phyloP scores from a whole-genome alignment of 1,140 invertebrate genomes.

The Drosophila sp. region DNA sequence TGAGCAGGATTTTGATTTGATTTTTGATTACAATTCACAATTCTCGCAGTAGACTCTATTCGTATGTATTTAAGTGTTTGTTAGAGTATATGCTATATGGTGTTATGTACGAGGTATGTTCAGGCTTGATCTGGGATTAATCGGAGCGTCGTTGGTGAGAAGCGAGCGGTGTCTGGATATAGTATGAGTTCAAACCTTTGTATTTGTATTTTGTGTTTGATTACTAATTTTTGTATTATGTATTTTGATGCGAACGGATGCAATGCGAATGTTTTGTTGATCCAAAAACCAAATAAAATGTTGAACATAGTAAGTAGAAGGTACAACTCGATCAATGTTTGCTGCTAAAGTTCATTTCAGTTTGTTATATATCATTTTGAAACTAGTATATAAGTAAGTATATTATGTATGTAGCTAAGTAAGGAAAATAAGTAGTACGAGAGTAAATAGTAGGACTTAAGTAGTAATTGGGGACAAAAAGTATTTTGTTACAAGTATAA shows the following conservation, averaged over 20 bases:
- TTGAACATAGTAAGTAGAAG: conserved; percentile 22
- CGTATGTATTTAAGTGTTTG: neutral
- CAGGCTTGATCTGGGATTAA: conserved; percentile 11
- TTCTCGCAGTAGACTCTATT: neutral
- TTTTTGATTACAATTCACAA: too few relatives aligned
- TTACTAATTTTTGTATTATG: conserved; percentile 15
- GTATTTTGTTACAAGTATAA: conserved; percentile 54
- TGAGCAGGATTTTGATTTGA: neutral
- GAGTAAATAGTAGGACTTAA: conserved; percentile 40
- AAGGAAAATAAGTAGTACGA: conserved; percentile 48
- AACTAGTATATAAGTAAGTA: conserved; percentile 24
- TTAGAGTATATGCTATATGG: conserved; percentile 1
- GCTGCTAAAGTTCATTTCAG: conserved; percentile 51
- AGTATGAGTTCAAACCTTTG: conserved; percentile 23
- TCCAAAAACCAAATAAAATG: conserved; percentile 42
- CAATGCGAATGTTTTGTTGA: conserved; percentile 26
- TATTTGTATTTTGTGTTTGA: conserved; percentile 8
- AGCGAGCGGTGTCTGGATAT: conserved; percentile 36
- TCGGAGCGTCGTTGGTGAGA: conserved; percentile 27
- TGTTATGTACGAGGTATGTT: conserved; percentile 12
- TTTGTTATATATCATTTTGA: conserved; percentile 39
- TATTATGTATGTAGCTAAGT: conserved; percentile 56
- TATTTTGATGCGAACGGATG: conserved; percentile 43
- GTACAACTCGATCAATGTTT: conserved; percentile 57
- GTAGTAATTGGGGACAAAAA: conserved; percentile 54